Evolutionary conservation across 2,888 invertebrate genomes (phyloP).

Genomic region (Drosophila atroscutellata): DNA sequence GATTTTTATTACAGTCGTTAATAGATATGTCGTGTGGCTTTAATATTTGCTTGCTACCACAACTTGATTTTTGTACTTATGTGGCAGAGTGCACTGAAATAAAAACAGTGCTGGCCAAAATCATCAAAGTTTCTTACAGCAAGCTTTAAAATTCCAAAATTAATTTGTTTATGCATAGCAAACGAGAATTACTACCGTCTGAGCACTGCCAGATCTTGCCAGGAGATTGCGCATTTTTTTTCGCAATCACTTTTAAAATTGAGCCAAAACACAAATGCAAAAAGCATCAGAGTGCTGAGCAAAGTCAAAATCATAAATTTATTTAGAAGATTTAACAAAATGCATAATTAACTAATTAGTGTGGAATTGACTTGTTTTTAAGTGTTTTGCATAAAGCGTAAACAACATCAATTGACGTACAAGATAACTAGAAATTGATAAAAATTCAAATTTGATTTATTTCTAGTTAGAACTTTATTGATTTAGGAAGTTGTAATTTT

Average conservation of each 20-base stretch:
- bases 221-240: background rate
- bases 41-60: background rate
- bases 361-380: background rate
- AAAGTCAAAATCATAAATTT: background rate
- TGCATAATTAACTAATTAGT: background rate
- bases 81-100: background rate
- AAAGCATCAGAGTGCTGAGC: background rate
- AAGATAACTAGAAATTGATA: background rate
- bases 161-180: too few relatives aligned
- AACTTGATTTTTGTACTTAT: background rate
- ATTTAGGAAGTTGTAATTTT: background rate
- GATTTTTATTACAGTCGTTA: slow-evolving; percentile 8
- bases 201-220: background rate
- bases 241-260: background rate
- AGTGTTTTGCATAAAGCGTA: background rate
- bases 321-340: background rate
- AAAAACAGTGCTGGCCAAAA: background rate
- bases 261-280: background rate
- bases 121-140: background rate
- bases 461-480: background rate
- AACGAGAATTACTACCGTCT: background rate
- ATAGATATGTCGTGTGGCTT: background rate
- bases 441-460: background rate
- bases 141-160: background rate
- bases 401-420: background rate